Percentiles rank a stretch among this genome's conserved stretches.
Conservation (phyloP, 2,113 vertebrate genomes). For the Podiceps cristatus region DNA sequence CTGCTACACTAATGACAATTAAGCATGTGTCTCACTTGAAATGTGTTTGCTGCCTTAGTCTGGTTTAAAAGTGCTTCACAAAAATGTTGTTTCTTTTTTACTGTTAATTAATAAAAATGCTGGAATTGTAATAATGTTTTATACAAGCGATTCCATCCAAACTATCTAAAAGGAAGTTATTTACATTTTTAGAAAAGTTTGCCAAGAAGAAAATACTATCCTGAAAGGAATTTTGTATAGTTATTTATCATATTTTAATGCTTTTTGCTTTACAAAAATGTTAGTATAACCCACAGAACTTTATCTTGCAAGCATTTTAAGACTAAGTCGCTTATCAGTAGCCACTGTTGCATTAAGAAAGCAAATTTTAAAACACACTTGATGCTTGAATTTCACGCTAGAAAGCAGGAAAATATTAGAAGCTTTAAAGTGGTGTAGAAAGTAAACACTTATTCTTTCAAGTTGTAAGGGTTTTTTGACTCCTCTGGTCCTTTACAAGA, state of each 20-base stretch:
- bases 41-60: constrained; percentile 55
- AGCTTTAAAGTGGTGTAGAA: not conserved
- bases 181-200: constrained; percentile 56
- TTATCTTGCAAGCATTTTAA: not conserved
- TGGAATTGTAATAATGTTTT: not conserved
- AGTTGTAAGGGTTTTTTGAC: not conserved
- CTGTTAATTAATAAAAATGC: not conserved
- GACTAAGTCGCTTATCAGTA: not conserved
- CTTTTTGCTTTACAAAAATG: not conserved
- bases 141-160: not conserved
- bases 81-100: not conserved
- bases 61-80: constrained; percentile 46
- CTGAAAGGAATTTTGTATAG: not conserved
- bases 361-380: not conserved
- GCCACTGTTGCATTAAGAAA: not conserved
- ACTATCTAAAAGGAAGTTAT: not conserved
- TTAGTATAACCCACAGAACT: not conserved
- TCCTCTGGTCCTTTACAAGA: not conserved
- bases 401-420: not conserved
- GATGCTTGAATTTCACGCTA: not conserved
- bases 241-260: not conserved
- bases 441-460: not conserved
- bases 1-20: constrained; percentile 45
- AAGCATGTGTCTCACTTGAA: constrained; percentile 69
- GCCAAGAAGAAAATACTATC: not conserved